phyloP scores from a whole-genome alignment of 2,113 vertebrate genomes.

The Lathamus discolor region DNA sequence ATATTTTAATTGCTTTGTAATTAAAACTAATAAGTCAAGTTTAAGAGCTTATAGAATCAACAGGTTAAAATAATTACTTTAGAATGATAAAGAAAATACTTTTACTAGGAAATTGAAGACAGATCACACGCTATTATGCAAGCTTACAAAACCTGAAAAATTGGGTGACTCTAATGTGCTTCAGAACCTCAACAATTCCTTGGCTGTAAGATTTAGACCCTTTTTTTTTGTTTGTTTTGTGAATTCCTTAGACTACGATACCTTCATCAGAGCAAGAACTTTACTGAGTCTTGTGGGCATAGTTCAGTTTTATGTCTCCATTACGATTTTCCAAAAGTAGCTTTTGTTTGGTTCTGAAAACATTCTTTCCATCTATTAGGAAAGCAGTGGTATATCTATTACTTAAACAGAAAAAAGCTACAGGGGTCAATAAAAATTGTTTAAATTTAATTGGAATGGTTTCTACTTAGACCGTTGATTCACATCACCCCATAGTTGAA shows the following conservation, averaged over 20 bases:
- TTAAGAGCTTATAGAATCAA: neutral
- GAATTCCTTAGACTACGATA: neutral
- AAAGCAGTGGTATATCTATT: neutral
- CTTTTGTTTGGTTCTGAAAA: neutral
- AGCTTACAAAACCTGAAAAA: neutral
- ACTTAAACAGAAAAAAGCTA: neutral
- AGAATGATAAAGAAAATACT: neutral
- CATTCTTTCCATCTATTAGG: neutral
- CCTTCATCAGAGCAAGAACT: neutral
- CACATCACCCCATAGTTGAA: neutral
- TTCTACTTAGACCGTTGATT: neutral
- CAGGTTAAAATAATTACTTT: neutral
- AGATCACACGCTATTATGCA: neutral
- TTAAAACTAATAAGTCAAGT: neutral
- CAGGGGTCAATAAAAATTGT: neutral
- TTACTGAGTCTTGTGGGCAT: neutral
- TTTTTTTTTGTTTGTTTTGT: neutral
- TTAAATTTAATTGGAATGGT: neutral
- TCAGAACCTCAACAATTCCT: neutral
- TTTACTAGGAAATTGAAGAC: neutral
- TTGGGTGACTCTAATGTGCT: neutral
- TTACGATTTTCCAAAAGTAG: neutral
- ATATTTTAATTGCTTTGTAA: neutral
- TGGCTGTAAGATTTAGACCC: neutral
- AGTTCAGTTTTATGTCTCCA: neutral